Evolutionary conservation across 2,113 vertebrate genomes (phyloP).

Genomic region (Alosa alosa): DNA sequence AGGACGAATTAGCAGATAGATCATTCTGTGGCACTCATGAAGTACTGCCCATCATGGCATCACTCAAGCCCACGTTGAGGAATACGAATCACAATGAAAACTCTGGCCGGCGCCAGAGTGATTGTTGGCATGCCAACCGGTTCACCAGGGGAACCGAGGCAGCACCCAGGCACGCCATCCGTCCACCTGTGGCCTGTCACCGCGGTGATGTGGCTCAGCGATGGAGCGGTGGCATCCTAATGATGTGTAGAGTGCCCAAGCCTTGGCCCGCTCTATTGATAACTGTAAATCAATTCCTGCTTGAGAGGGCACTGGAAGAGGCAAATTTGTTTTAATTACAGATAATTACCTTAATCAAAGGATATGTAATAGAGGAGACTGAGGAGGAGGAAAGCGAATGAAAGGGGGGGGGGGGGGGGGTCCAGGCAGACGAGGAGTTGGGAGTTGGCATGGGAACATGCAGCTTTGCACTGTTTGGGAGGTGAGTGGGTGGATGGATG

Average conservation of each 20-base stretch:
- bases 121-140: constrained; percentile 5
- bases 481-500: not conserved
- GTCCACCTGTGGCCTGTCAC: not conserved
- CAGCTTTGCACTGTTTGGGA: not conserved
- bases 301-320: not conserved
- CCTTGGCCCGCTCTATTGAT: not conserved
- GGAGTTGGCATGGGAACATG: not conserved
- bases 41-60: not conserved
- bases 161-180: not conserved
- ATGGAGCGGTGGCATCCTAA: not conserved
- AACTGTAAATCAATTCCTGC: not conserved
- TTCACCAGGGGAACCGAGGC: not conserved
- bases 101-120: not conserved
- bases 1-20: not conserved
- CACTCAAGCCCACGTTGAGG: not conserved
- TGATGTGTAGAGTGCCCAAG: not conserved
- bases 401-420: not conserved
- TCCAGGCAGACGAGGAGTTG: not conserved
- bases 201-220: too few species aligned
- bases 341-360: constrained; percentile 35
- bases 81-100: not conserved
- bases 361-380: constrained; percentile 21
- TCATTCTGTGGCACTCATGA: not conserved
- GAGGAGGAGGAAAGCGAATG: not conserved
- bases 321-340: constrained; percentile 37